Evolutionary conservation across 2,888 invertebrate species (phyloP).

Genomic region (Cosmopolites sordidus): DNA sequence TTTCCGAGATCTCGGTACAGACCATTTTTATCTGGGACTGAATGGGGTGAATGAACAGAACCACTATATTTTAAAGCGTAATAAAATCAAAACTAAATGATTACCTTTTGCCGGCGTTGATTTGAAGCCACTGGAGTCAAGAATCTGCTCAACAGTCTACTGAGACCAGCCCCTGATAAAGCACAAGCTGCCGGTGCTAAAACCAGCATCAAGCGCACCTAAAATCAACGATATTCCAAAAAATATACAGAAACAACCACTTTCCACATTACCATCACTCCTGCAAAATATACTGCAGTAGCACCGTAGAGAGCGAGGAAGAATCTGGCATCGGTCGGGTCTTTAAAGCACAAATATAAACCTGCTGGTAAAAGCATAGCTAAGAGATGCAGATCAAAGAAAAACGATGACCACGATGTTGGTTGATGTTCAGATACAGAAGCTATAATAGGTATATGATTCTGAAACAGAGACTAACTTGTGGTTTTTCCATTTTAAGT

Average conservation of each 20-base stretch:
- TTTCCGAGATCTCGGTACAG: too few relatives aligned
- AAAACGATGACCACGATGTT: conserved; percentile 97
- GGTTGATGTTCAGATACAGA: conserved; percentile 98
- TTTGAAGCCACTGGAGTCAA: conserved; percentile 13
- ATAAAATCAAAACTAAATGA: too few relatives aligned
- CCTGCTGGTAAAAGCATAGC: conserved; percentile 96
- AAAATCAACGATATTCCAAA: conserved; percentile 3
- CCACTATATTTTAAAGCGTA: too few relatives aligned
- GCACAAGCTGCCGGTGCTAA: conserved; percentile 98
- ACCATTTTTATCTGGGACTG: too few relatives aligned
- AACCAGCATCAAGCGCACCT: conserved; percentile 96
- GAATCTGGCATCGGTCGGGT: conserved; percentile 91
- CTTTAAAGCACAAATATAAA: conserved; percentile 93
- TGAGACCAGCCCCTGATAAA: conserved; percentile 64
- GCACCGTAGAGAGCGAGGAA: conserved; percentile 97
- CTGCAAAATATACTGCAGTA: conserved; percentile 95
- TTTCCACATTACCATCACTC: conserved; percentile 22
- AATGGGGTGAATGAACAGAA: too few relatives aligned
- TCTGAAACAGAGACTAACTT: too few relatives aligned
- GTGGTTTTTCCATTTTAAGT: too few relatives aligned
- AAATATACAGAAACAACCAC: background rate
- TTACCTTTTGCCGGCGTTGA: conserved; percentile 21
- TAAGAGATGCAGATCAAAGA: conserved; percentile 93
- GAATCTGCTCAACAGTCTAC: conserved; percentile 19
- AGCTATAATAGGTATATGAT: conserved; percentile 97